phyloP scores from a whole-genome alignment of 2,113 vertebrate species.

The Pseudorhombus dupliciocellatus region DNA sequence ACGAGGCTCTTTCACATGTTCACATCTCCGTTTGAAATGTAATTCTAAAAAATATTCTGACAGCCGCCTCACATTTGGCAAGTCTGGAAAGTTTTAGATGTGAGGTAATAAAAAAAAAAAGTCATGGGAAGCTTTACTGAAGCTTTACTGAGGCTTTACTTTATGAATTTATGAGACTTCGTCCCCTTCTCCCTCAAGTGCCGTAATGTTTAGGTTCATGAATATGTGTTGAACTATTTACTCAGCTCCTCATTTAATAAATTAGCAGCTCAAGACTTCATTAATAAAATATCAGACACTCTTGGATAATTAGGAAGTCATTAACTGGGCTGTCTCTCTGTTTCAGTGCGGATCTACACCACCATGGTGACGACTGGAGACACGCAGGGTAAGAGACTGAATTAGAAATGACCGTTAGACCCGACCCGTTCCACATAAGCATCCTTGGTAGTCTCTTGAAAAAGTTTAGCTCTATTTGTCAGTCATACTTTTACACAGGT shows the following conservation, averaged over 20 bases:
- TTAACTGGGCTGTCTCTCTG: constrained; percentile 45
- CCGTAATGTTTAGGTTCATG: constrained; percentile 12
- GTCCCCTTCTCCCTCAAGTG: constrained; percentile 6
- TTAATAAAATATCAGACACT: constrained; percentile 46
- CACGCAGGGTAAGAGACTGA: constrained; percentile 82
- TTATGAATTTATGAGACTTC: not conserved
- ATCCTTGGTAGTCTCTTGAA: not conserved
- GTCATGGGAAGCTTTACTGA: not conserved
- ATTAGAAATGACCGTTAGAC: not conserved
- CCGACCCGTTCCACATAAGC: not conserved
- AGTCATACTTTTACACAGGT: not conserved
- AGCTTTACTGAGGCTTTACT: not conserved
- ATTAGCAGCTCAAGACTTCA: constrained; percentile 37
- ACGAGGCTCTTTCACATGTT: not conserved
- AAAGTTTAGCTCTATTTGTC: constrained; percentile 11
- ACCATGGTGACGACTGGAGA: constrained; percentile 91
- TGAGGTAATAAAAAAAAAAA: constrained; percentile 2
- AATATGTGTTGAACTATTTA: constrained; percentile 38
- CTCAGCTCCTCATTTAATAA: constrained; percentile 17
- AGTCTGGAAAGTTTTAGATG: not conserved
- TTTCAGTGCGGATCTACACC: constrained; percentile 91
- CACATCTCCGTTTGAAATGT: not conserved
- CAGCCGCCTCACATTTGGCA: not conserved
- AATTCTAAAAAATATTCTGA: not conserved
- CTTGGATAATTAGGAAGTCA: constrained; percentile 41